These are phyloP conservation scores for Yponomeuta sedellus DNA, from an alignment of 2,888 invertebrate species.

Conservation along the genomic window DNA sequence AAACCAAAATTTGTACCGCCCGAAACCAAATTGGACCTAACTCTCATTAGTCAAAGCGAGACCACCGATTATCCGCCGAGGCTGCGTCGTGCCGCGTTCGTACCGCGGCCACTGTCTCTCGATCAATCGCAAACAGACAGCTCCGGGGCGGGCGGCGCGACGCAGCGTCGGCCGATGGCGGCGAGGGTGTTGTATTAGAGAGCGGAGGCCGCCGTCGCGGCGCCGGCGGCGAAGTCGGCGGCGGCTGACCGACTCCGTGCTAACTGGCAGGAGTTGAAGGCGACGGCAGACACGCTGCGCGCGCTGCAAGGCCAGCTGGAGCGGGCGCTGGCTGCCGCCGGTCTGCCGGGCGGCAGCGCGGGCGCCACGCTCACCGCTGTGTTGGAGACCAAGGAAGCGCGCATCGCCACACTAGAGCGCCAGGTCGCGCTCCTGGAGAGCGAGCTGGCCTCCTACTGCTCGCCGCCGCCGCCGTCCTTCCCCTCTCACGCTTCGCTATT, in stretches of 20 bases:
- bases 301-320: conserved; percentile 88
- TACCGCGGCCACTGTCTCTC: background rate
- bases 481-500: conserved; percentile 76
- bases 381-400: conserved; percentile 90
- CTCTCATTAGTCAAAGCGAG: background rate
- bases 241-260: conserved; percentile 56
- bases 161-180: conserved; percentile 29
- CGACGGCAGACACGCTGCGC: conserved; percentile 89
- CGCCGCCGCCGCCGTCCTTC: conserved; percentile 66
- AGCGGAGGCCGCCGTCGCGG: conserved; percentile 35
- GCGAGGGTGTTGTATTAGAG: conserved; percentile 45
- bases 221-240: conserved; percentile 52
- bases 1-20: background rate
- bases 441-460: conserved; percentile 78
- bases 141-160: conserved; percentile 40
- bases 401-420: conserved; percentile 91
- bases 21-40: background rate
- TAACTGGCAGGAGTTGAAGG: conserved; percentile 85
- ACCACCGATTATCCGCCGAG: conserved; percentile 8
- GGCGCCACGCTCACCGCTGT: conserved; percentile 85
- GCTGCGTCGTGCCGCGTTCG: conserved; percentile 16
- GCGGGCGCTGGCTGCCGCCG: conserved; percentile 80
- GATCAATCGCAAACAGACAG: background rate
- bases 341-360: conserved; percentile 73
- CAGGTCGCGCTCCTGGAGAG: conserved; percentile 88